These are phyloP conservation scores for Styela plicata DNA, from an alignment of 23 tunicate species.

Conservation along the genomic window DNA sequence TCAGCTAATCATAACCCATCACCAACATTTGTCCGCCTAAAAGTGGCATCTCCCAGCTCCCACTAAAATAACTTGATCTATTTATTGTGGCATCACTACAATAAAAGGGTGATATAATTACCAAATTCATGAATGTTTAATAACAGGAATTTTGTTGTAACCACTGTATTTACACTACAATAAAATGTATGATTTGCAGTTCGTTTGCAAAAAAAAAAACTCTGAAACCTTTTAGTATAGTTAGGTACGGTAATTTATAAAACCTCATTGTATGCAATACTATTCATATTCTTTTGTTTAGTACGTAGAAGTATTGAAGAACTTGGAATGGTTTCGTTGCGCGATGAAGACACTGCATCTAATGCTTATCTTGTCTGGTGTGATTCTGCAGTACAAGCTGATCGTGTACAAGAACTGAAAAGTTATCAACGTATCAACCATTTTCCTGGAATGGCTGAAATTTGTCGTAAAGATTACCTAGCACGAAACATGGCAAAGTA, in stretches of 20 bases:
- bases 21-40: too few relatives aligned
- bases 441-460: slow-evolving; percentile 88
- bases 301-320: slow-evolving; percentile 56
- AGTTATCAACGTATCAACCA: slow-evolving; percentile 78
- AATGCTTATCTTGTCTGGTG: slow-evolving; percentile 62
- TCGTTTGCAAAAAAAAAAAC: neutral
- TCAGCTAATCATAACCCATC: too few relatives aligned
- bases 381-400: slow-evolving; percentile 65
- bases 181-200: neutral
- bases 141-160: too few relatives aligned
- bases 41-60: too few relatives aligned
- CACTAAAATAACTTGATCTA: too few relatives aligned
- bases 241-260: neutral
- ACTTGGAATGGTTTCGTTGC: slow-evolving; percentile 28
- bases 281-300: slow-evolving; percentile 18
- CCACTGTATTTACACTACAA: too few relatives aligned
- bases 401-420: slow-evolving; percentile 62
- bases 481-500: slow-evolving; percentile 92
- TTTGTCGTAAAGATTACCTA: slow-evolving; percentile 75
- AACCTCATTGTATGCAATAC: neutral
- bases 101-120: too few relatives aligned
- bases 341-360: slow-evolving; percentile 37
- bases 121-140: too few relatives aligned
- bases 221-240: neutral
- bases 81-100: too few relatives aligned